Conservation (phyloP, 1,140 invertebrate genomes). For the Popillia japonica region DNA sequence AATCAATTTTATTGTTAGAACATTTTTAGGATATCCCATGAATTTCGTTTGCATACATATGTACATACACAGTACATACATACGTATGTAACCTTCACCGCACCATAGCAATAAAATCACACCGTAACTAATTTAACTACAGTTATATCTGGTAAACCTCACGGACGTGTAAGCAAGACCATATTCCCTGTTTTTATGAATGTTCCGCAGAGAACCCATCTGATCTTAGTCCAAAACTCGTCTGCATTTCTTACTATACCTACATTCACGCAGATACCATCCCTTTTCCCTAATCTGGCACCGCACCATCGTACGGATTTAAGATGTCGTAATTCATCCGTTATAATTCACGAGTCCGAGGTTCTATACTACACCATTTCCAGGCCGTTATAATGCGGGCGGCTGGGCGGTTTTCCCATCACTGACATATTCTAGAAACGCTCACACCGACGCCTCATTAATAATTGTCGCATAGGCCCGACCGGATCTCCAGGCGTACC, state of each 20-base stretch:
- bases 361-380: neutral
- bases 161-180: neutral
- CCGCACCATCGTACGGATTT: neutral
- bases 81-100: too few relatives aligned
- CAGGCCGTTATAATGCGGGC: neutral
- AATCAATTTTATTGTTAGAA: too few relatives aligned
- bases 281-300: neutral
- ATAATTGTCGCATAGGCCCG: neutral
- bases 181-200: neutral
- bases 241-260: neutral
- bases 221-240: neutral
- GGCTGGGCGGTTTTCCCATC: neutral
- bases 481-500: neutral
- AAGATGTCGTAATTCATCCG: conserved; percentile 7
- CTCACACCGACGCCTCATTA: neutral
- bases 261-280: neutral
- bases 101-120: neutral
- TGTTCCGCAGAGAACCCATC: neutral
- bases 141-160: neutral
- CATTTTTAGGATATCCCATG: too few relatives aligned
- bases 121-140: neutral
- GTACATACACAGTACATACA: too few relatives aligned
- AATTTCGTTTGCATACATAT: too few relatives aligned
- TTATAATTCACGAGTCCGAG: conserved; percentile 5
- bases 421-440: neutral